These are phyloP conservation scores for Pristionchus mayeri DNA, from an alignment of 2,888 invertebrate genomes.

Conservation along the genomic window DNA sequence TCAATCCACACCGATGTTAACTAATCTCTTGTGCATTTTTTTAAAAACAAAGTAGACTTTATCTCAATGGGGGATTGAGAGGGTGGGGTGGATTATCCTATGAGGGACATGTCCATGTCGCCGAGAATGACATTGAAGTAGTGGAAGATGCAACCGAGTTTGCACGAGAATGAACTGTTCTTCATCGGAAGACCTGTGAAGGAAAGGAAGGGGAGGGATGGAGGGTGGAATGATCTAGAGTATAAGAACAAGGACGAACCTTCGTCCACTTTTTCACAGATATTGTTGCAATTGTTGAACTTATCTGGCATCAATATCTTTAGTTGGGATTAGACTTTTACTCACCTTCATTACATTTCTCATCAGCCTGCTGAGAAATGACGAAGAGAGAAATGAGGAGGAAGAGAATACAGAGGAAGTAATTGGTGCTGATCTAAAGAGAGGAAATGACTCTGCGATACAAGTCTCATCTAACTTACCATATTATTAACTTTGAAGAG, in stretches of 20 bases:
- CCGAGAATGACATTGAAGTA: not conserved
- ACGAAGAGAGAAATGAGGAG: not conserved
- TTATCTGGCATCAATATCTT: not conserved
- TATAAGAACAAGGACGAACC: not conserved
- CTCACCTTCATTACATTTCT: not conserved
- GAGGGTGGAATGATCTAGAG: too few relatives aligned
- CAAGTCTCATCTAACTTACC: too few relatives aligned
- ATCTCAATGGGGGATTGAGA: too few relatives aligned
- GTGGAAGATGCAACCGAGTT: not conserved
- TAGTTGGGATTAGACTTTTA: not conserved
- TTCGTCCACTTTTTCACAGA: not conserved
- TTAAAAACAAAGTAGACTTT: too few relatives aligned
- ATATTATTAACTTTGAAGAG: too few relatives aligned
- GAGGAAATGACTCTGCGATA: too few relatives aligned
- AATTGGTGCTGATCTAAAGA: not conserved
- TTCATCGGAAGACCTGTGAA: not conserved
- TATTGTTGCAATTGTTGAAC: not conserved
- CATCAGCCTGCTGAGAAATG: not conserved
- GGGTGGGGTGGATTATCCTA: not conserved
- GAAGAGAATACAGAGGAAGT: not conserved
- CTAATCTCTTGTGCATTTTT: too few relatives aligned
- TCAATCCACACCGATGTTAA: too few relatives aligned
- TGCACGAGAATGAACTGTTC: not conserved
- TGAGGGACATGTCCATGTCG: not conserved
- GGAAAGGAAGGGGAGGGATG: too few relatives aligned